These are phyloP conservation scores for Hylomyscus alleni DNA, from an alignment of 2,797 vertebrate genomes.

Conservation along the genomic window DNA sequence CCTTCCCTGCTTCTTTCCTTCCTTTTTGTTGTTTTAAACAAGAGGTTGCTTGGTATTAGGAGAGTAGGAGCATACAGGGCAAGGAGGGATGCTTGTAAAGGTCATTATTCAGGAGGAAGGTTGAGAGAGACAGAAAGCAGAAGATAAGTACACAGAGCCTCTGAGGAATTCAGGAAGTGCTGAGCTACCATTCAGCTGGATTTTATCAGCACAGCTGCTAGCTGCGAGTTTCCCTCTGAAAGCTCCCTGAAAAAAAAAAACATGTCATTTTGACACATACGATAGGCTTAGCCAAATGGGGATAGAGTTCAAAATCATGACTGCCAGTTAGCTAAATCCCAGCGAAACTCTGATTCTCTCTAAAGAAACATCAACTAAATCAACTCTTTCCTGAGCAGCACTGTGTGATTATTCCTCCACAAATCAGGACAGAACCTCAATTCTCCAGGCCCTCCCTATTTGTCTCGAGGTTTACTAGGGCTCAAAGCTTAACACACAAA, in stretches of 20 bases:
- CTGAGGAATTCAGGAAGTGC: background rate
- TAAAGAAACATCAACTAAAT: conserved; percentile 46
- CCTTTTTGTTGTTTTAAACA: conserved; percentile 21
- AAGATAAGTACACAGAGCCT: background rate
- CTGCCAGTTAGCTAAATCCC: conserved; percentile 60
- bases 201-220: conserved; percentile 65
- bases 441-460: conserved; percentile 51
- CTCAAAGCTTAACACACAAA: conserved; percentile 25
- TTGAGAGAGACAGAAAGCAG: background rate
- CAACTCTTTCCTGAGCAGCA: conserved; percentile 48
- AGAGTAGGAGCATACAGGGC: background rate
- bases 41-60: background rate
- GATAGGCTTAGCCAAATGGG: conserved; percentile 61
- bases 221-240: conserved; percentile 20
- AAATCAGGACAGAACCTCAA: conserved; percentile 41
- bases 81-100: background rate
- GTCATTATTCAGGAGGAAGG: background rate
- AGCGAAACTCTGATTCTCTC: conserved; percentile 52
- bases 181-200: background rate
- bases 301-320: conserved; percentile 59
- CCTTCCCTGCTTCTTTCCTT: background rate
- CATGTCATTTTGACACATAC: conserved; percentile 61
- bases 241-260: conserved; percentile 4
- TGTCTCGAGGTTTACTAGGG: conserved; percentile 36
- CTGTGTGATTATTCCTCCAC: conserved; percentile 59